Base-by-base conservation (phyloP, 2,113 vertebrate species). In the Periophthalmus modestus region DNA sequence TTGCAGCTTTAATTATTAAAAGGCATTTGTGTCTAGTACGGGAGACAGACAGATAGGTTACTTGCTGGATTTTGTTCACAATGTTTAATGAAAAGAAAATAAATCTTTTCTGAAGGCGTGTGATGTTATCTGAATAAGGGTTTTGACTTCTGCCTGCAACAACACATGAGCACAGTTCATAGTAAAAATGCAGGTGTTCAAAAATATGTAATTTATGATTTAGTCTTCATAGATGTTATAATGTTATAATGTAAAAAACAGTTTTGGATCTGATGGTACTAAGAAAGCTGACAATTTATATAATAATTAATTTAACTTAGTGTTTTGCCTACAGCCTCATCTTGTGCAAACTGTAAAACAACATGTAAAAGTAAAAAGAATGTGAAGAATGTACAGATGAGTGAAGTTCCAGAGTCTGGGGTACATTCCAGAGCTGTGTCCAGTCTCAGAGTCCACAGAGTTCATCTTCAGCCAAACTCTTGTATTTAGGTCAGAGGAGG, bases 401-500 rank as follows among this genome's bases (percentile, higher is more conserved):
- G 59, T 58, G 24, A 36, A 47, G 77, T 66, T 58, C 28, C 70
- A 74, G 61, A 71, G 71, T 34, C 33, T 62, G 69, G 74, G 77
- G 36, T 47, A 77, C 88, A 91, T 91, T 92, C 86, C 90, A 77
- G 63, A 79, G 76, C 74, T 68, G 62, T 86, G 80, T 74, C 79
- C 73, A 61, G 78, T 67, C 82, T 81, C 76, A 72, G 84, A 74
- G 88, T 89, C 75, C 23, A 66, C 73, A 77, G 24, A 70, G 69
- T 84, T 87, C 61, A 19, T 83, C 80, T 83, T 80, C 74, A 90
- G 87, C 88, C 88, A 82, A 91, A 70, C 74, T 87, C 68, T 47
- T 57, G 78, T 89, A 91, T 90, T 65, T 90, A 85, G 91, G 89
- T 91, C 90, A 91, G 68, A 80, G 39, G 81, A 80, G 70, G 52